Evolutionary conservation across 2,888 invertebrate genomes (phyloP), one percentile per base, ranked within the genome.

Genomic region (Xanthia icteritia): DNA sequence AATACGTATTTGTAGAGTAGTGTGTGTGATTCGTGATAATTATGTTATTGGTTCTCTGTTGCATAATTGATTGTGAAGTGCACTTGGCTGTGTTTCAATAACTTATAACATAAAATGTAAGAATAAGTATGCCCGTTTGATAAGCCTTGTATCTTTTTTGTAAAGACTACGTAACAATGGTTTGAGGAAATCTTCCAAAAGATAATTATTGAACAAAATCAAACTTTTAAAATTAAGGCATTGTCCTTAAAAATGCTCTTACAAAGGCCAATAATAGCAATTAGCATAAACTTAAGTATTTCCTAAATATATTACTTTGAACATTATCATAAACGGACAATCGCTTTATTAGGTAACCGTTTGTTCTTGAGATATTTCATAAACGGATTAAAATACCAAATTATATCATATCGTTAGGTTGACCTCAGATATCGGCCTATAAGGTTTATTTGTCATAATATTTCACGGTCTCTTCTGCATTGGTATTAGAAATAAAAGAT

Each of bases 51-150:
- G 63, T 68, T 70, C 70, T 78, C 36, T 56, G 66, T 87, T 88
- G 82, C 89, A 87, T 89, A 87, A 88, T 83, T 79, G 71, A 78
- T 87, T 77, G 77, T 76, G 63, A 78, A 75, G 79, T 77, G 76
- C 67, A 77, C 73, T 77, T 83, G 48, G 56, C 42, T 66, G 17
- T 31, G 61, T 84, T 82, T 68, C 60, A 65, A 61, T 74, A 48
- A 82, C 42, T 73, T 58, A 27, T 77, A 45, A 54, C 36, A 27
- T 39, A 13, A 23, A 48, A 42, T 36, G 20, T 45, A 77, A 31
- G n/a, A 45, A 68, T 11, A 17, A 20, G n/a, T 68, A 54, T n/a
- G 17, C 36, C 20, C 6, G 20, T 60, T 60, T 36, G 36, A 36
- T 36, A 60, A 60, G n/a, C 11, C 17, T 17, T 17, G n/a, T 51